These are phyloP conservation scores for Lepus townsendii DNA, from an alignment of 2,797 vertebrate genomes.

Conservation along the genomic window DNA sequence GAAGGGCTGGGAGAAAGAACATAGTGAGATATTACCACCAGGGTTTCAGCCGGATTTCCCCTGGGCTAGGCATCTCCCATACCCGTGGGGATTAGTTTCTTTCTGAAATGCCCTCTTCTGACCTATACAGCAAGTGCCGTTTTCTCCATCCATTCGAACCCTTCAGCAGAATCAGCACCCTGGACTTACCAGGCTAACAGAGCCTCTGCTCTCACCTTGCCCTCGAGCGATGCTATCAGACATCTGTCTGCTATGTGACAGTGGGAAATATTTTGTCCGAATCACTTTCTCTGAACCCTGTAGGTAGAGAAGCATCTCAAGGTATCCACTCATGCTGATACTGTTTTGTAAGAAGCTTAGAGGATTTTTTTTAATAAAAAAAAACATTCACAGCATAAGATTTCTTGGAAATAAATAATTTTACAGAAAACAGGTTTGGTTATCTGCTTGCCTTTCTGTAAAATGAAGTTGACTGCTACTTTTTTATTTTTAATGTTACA, in stretches of 20 bases:
- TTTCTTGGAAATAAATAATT: slow-evolving; percentile 32
- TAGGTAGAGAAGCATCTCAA: neutral
- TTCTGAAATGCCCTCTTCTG: neutral
- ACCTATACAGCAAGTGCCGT: neutral
- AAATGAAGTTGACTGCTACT: neutral
- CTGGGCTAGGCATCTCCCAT: neutral
- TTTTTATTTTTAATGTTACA: slow-evolving; percentile 28
- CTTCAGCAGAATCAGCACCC: neutral
- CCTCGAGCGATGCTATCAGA: neutral
- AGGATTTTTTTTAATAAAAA: slow-evolving; percentile 38
- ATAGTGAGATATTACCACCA: neutral
- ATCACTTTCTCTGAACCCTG: neutral
- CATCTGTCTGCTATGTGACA: neutral
- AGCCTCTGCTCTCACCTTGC: neutral
- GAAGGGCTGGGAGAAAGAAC: neutral
- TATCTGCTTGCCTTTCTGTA: neutral
- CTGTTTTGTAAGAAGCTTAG: neutral
- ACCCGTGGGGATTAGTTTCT: slow-evolving; percentile 18
- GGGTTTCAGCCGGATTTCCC: neutral
- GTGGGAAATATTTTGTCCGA: neutral
- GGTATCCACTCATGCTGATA: neutral
- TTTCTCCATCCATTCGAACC: neutral
- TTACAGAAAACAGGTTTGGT: neutral
- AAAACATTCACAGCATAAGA: slow-evolving; percentile 27
- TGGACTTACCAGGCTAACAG: neutral